Evolutionary conservation across 2,888 invertebrate species (phyloP).

Genomic region (Deroplatys truncata): DNA sequence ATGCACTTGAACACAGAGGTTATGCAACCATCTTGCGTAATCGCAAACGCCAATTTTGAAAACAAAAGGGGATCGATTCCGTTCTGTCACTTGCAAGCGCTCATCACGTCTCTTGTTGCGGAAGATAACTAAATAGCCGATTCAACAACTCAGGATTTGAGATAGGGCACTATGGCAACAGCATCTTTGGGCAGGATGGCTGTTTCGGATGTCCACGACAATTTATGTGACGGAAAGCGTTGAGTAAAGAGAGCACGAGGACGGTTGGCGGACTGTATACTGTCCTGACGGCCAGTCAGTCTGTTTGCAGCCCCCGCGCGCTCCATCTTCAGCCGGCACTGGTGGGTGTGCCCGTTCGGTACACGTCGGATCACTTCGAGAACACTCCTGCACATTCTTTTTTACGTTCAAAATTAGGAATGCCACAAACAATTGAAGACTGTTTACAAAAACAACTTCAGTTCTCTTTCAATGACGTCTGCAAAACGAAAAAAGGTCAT

Average conservation of each 20-base stretch:
- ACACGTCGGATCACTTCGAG: not conserved
- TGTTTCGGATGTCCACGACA: not conserved
- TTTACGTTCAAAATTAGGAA: not conserved
- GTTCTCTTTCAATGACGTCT: not conserved
- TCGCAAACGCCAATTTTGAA: not conserved
- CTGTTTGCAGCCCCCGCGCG: not conserved
- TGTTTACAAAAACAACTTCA: not conserved
- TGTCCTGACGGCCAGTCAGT: not conserved
- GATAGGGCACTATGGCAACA: not conserved
- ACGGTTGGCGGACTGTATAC: not conserved
- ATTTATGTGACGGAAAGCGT: not conserved
- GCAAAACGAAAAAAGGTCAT: not conserved
- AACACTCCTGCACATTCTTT: not conserved
- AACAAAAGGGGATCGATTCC: not conserved
- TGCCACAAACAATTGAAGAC: not conserved
- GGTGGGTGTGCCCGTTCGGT: not conserved
- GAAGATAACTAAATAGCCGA: not conserved
- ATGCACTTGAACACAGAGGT: not conserved
- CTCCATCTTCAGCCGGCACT: not conserved
- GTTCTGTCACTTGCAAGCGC: not conserved
- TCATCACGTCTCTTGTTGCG: not conserved
- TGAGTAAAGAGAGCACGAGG: not conserved
- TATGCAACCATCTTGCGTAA: not conserved
- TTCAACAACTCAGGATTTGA: not conserved
- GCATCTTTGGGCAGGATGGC: not conserved